phyloP scores from a whole-genome alignment of 30 jellyfish, hydroid and myxozoan species.

The Mastigias papua region DNA sequence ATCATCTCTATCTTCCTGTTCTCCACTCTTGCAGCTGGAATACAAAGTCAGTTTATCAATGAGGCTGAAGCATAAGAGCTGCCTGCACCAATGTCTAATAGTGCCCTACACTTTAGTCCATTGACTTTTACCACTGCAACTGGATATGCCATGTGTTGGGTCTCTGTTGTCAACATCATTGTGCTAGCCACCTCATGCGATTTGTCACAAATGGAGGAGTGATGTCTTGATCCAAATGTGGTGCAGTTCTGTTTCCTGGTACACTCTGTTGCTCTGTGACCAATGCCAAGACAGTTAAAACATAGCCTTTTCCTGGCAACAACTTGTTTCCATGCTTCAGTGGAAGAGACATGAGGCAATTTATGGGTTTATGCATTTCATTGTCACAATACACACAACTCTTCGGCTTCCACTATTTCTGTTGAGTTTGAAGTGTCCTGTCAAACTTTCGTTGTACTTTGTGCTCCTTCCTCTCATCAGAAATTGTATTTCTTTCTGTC shows the following conservation, averaged over 20 bases:
- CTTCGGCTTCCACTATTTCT: background rate
- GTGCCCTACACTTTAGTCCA: conserved; percentile 73
- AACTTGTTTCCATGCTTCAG: conserved; percentile 41
- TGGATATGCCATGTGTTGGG: conserved; percentile 53
- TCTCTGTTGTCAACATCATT: conserved; percentile 52
- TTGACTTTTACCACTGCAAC: conserved; percentile 68
- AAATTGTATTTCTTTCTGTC: background rate
- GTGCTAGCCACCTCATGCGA: conserved; percentile 15
- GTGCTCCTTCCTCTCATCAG: background rate
- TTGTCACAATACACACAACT: background rate
- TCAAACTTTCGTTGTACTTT: background rate
- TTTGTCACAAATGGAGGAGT: conserved; percentile 59
- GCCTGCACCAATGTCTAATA: conserved; percentile 82
- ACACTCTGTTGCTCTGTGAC: conserved; percentile 55
- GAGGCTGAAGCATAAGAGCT: conserved; percentile 62
- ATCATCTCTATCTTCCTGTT: conserved; percentile 44
- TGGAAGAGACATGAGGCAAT: conserved; percentile 9
- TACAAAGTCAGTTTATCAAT: background rate
- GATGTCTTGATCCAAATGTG: conserved; percentile 8
- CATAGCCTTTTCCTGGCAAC: conserved; percentile 39
- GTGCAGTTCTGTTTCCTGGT: conserved; percentile 38
- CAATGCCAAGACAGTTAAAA: conserved; percentile 10
- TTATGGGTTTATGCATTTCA: conserved; percentile 19
- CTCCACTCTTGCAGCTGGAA: conserved; percentile 21
- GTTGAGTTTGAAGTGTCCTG: conserved; percentile 3